Base-by-base conservation (phyloP, 53 echinoderm and acorn worm species). In the Arbacia lixula region DNA sequence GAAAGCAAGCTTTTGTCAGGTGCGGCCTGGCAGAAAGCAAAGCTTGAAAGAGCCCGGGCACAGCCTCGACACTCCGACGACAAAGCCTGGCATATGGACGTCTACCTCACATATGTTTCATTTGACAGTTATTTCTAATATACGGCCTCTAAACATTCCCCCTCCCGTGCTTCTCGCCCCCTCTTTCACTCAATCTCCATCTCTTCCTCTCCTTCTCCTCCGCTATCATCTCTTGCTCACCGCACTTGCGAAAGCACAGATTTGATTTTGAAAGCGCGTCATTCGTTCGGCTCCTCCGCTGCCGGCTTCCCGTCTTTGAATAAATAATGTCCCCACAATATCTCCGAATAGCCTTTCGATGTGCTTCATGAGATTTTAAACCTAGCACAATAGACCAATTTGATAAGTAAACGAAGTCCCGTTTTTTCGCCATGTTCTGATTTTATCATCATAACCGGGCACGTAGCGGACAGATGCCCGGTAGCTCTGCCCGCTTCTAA, bases 81-180 rank as follows among this genome's bases (percentile, higher is more conserved):
- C 71, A 78, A 89, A 94, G 89, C 89, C 83, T 91, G 91, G 84
- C 95, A 94, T 94, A 94, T 94, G 95, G 95, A 89, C 87, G 30
- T 36, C 72, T 71, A 76, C 76, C 86, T 79, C 95, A 89, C 95
- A 94, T 94, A 94, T 94, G 95, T 89, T 92, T 94, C 87, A 90
- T 61, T 93, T 85, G 90, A 88, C 88, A 90, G 65, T 83, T 79
- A 90, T 58, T 87, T 72, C 64, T 62, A 81, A 63, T 63, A 81
- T 81, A 81, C 62, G 49, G 64, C 52, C 62, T 64, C 50, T 29
- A 31, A 37, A 37, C 57, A 46, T 36, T 58, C 27, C 40, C 37
- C 60, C 58, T 57, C 5, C 58, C 20, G 12, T 5, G 5, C 58
- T 38, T 56, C 60, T 6, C 36, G 29, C 55, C 78, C 38, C 60